Evolutionary conservation across 2,888 invertebrate species (phyloP).

Genomic region (Creontiades dilutus): DNA sequence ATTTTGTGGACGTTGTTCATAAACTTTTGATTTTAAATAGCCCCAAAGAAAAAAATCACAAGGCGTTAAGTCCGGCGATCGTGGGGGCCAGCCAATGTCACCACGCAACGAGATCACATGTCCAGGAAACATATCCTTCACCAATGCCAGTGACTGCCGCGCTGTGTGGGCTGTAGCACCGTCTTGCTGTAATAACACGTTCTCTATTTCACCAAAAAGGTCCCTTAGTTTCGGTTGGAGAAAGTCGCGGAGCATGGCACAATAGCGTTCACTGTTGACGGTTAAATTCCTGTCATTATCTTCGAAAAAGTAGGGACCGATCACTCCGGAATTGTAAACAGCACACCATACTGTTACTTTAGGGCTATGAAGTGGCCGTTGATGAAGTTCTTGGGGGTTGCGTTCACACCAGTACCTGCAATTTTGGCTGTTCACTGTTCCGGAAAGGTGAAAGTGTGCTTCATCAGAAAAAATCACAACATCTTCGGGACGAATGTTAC

Average conservation of each 20-base stretch:
- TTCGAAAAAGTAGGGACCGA: constrained; percentile 27
- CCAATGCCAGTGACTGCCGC: background rate
- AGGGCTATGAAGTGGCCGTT: too few relatives aligned
- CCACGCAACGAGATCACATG: background rate
- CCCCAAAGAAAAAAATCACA: constrained; percentile 46
- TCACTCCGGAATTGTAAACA: background rate
- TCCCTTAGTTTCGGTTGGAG: background rate
- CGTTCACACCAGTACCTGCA: too few relatives aligned
- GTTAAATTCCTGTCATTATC: background rate
- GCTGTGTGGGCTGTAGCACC: background rate
- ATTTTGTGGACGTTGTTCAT: background rate
- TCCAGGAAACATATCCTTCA: background rate
- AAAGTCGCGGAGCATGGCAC: background rate
- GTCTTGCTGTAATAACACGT: background rate
- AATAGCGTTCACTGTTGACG: background rate
- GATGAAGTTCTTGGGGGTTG: too few relatives aligned
- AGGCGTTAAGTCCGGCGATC: background rate
- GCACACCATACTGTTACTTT: too few relatives aligned
- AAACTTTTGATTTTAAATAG: background rate
- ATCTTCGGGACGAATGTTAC: too few relatives aligned
- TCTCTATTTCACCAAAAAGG: background rate
- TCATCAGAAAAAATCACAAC: too few relatives aligned
- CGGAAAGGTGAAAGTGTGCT: too few relatives aligned
- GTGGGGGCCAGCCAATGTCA: background rate
- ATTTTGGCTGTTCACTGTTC: too few relatives aligned